Evolutionary conservation across 2,888 invertebrate genomes (phyloP).

Genomic region (Andrena marginata): DNA sequence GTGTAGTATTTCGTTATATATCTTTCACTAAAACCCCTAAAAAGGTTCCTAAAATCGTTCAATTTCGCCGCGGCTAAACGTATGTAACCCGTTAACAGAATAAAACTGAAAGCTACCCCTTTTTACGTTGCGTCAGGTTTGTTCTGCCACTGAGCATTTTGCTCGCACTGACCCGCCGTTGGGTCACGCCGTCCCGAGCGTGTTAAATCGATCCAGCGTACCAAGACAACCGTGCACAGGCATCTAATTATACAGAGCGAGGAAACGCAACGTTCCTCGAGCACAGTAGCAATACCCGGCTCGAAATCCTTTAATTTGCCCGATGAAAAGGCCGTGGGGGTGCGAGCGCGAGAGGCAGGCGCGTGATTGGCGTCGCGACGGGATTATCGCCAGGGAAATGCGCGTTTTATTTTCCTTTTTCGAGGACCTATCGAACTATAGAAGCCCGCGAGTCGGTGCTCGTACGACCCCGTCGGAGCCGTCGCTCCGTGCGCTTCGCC

Average conservation of each 20-base stretch:
- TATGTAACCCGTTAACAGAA: too few species aligned
- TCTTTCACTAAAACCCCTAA: too few species aligned
- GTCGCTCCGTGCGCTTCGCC: constrained; percentile 2
- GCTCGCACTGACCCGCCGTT: too few species aligned
- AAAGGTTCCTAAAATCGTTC: too few species aligned
- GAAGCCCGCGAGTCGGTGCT: constrained; percentile 46
- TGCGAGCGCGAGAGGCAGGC: not conserved
- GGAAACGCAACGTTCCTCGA: constrained; percentile 6
- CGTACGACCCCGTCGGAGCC: constrained; percentile 43
- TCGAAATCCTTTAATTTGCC: constrained; percentile 24
- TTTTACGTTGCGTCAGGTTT: too few species aligned
- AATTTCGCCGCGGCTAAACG: too few species aligned
- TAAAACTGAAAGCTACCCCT: too few species aligned
- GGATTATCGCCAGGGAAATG: constrained; percentile 11
- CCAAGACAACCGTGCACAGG: not conserved
- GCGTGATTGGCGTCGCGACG: not conserved
- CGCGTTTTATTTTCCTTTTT: constrained; percentile 54
- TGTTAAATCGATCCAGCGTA: not conserved
- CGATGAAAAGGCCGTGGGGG: constrained; percentile 10
- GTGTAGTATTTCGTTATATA: too few species aligned
- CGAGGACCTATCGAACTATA: constrained; percentile 68
- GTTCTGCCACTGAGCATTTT: too few species aligned
- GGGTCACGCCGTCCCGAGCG: not conserved
- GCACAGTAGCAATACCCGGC: not conserved
- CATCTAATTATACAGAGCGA: constrained; percentile 4